Base-by-base conservation (phyloP, 2,888 invertebrate genomes). In the Chrysolina americana region DNA sequence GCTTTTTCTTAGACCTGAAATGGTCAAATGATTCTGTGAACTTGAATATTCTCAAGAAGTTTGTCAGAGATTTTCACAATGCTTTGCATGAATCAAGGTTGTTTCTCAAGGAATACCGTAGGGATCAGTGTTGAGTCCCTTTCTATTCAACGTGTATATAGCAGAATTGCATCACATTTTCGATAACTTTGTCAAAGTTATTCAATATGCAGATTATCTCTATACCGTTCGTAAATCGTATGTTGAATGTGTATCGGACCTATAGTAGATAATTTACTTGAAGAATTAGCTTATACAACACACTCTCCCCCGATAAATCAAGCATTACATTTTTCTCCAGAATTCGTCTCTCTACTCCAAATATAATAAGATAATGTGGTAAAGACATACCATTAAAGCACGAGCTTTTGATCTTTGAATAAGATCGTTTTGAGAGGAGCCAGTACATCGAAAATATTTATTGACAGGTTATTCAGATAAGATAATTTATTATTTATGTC, bases 221-320 rank as follows among this genome's bases (percentile, higher is more conserved):
- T 59, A 19, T n/a, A 62, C 62, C 3, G 36, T 62, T 28, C 28
- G 36, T 28, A 28, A 62, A 5, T 28, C 62, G n/a, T 28, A 23
- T 17, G 62, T 2, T 28, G 36, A 23, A 11, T 62, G 62, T 23
- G 36, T 62, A n/a, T n/a, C n/a, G 36, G 23, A 62, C 28, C 23
- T 62, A 8, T n/a, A n/a, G n/a, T n/a, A n/a, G n/a, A n/a, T n/a
- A 62, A 62, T 10, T 62, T 19, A 28, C 28, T 36, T 62, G 15
- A 62, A 62, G 62, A 28, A 62, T n/a, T 62, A 28, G 23, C 36
- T 62, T n/a, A 62, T n/a, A n/a, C n/a, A n/a, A n/a, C n/a, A n/a
- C n/a, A n/a, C n/a, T n/a, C n/a, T n/a, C n/a, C n/a, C n/a, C n/a
- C n/a, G n/a, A n/a, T n/a, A 62, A 62, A 36, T 62, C 62, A 23